Conservation (phyloP, 2,888 invertebrate genomes). For the Syrista parreyssii region DNA sequence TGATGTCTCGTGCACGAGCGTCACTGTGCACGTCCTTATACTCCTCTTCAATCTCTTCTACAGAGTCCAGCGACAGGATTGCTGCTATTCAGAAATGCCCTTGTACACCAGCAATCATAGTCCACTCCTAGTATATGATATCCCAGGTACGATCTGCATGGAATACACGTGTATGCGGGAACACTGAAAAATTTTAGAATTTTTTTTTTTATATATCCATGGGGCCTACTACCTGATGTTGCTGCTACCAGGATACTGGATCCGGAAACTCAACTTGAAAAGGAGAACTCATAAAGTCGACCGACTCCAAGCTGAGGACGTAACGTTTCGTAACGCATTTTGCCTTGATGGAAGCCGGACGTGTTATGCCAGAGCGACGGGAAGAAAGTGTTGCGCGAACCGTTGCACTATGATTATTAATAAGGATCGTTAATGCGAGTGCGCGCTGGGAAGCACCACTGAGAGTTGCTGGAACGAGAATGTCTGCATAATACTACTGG, state of each 20-base stretch:
- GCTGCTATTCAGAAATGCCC: neutral
- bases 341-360: slow-evolving; percentile 9
- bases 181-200: neutral
- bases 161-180: no score
- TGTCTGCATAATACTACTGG: neutral
- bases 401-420: slow-evolving; percentile 15
- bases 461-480: neutral
- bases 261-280: neutral
- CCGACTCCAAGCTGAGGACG: neutral
- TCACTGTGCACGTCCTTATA: neutral
- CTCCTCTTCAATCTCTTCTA: neutral
- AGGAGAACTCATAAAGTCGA: neutral
- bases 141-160: no score
- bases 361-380: slow-evolving; percentile 3
- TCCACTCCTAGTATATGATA: neutral
- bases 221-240: neutral
- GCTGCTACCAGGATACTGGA: neutral
- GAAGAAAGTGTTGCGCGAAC: slow-evolving; percentile 18
- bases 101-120: neutral
- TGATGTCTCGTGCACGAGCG: neutral
- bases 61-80: neutral
- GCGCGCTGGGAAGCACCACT: neutral
- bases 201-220: neutral
- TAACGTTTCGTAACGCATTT: slow-evolving; percentile 6
- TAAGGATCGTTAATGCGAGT: slow-evolving; percentile 2